Conservation (phyloP, 2,113 vertebrate species). For the Nesoenas mayeri region DNA sequence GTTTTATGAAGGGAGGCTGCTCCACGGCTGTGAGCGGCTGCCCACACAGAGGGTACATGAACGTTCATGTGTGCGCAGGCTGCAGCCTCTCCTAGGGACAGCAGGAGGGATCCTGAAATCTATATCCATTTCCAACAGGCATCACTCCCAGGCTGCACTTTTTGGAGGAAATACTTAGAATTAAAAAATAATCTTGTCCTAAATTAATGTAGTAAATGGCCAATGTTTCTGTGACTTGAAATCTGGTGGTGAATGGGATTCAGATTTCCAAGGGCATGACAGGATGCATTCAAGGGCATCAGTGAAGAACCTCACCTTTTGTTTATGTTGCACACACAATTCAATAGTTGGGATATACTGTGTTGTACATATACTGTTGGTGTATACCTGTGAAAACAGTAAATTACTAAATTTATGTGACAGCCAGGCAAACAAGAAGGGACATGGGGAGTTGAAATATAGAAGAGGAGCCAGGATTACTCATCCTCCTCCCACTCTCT, state of each 20-base stretch:
- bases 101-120: not conserved
- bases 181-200: not conserved
- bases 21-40: not conserved
- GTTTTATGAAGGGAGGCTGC: not conserved
- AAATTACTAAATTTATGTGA: slow-evolving; percentile 30
- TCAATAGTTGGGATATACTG: not conserved
- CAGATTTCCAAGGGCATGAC: not conserved
- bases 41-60: not conserved
- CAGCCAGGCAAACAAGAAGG: slow-evolving; percentile 20
- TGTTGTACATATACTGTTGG: not conserved
- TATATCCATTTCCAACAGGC: not conserved
- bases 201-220: not conserved
- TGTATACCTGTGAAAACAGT: slow-evolving; percentile 14
- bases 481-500: slow-evolving; percentile 16
- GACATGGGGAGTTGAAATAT: not conserved
- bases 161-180: not conserved
- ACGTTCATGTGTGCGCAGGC: fast-evolving
- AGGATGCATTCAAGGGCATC: not conserved
- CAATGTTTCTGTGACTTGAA: not conserved
- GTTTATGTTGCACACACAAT: not conserved
- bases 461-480: slow-evolving; percentile 31
- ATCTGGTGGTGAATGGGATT: not conserved
- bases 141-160: not conserved
- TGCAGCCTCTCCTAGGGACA: not conserved
- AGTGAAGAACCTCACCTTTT: not conserved